Conservation (phyloP, 2,888 invertebrate species). For the Pedicia rivosa region DNA sequence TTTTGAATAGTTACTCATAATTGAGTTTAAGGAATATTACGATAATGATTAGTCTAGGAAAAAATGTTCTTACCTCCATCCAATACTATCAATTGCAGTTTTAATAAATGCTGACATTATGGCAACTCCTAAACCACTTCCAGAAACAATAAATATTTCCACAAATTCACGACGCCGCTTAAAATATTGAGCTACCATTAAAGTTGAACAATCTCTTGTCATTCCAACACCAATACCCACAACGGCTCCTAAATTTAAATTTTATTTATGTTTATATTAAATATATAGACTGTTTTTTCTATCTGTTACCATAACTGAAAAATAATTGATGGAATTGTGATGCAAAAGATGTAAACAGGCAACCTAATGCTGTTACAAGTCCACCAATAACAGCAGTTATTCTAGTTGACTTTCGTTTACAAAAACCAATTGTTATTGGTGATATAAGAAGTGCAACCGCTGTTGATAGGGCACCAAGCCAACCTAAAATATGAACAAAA, state of each 20-base stretch:
- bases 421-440: slow-evolving; percentile 70
- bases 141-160: slow-evolving; percentile 75
- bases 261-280: neutral
- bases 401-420: slow-evolving; percentile 72
- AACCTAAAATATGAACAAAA: slow-evolving; percentile 44
- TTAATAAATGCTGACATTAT: slow-evolving; percentile 71
- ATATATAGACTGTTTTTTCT: neutral
- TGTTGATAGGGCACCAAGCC: slow-evolving; percentile 65
- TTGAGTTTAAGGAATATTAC: too few species aligned
- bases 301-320: slow-evolving; percentile 52
- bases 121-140: slow-evolving; percentile 70
- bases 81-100: slow-evolving; percentile 37
- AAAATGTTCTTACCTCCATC: slow-evolving; percentile 11
- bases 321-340: slow-evolving; percentile 79
- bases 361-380: slow-evolving; percentile 68
- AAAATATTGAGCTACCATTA: slow-evolving; percentile 87
- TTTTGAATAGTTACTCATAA: too few species aligned
- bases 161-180: slow-evolving; percentile 69
- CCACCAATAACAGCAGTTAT: slow-evolving; percentile 79
- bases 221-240: slow-evolving; percentile 72
- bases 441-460: slow-evolving; percentile 65
- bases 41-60: neutral
- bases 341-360: slow-evolving; percentile 79
- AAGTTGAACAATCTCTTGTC: slow-evolving; percentile 68
- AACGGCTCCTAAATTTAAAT: slow-evolving; percentile 34